A percentile compares a stretch with the other conserved stretches of the same genome.
These are phyloP conservation scores for Enhydra lutris DNA, from an alignment of 2,113 vertebrate species.

Conservation along the genomic window DNA sequence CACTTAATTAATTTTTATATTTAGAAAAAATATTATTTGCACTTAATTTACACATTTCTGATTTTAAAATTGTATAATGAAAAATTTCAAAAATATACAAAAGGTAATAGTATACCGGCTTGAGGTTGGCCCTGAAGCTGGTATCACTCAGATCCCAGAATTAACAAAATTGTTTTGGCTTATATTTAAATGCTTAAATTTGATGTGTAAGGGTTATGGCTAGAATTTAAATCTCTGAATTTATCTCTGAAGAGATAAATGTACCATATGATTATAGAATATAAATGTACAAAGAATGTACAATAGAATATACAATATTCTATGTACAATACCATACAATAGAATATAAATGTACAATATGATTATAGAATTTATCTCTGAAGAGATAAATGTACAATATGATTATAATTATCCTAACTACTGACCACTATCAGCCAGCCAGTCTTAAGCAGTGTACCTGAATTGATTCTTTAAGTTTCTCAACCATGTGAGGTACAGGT, in stretches of 20 bases:
- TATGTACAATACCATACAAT: too few relatives aligned
- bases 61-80: background rate
- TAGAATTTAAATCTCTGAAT: background rate
- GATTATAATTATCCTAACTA: background rate
- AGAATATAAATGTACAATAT: too few relatives aligned
- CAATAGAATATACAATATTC: too few relatives aligned
- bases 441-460: background rate
- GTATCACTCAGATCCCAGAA: background rate
- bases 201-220: background rate
- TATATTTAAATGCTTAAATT: background rate
- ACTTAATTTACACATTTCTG: background rate
- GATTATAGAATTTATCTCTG: too few relatives aligned
- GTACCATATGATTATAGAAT: background rate
- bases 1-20: background rate
- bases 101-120: background rate
- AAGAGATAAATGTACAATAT: background rate
- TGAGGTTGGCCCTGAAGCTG: background rate
- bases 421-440: background rate
- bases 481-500: background rate
- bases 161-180: background rate
- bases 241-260: too few relatives aligned
- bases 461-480: conserved; percentile 3
- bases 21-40: background rate
- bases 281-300: too few relatives aligned
- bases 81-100: background rate